Base-by-base conservation (phyloP, 2,113 vertebrate species). In the Addax nasomaculatus region DNA sequence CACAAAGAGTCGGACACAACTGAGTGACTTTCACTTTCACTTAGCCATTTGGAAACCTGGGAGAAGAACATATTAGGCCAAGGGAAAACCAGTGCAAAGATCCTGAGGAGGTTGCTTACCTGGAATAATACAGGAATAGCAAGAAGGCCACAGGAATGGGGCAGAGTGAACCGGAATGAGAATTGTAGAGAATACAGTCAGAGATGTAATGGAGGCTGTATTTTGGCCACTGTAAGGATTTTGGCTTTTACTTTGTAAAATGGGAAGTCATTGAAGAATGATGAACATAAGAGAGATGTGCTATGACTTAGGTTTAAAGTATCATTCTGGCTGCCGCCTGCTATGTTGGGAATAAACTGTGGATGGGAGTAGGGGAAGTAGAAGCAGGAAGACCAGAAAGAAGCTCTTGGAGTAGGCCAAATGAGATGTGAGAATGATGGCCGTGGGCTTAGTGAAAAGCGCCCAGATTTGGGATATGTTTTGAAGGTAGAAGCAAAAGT, bases 341-440 rank as follows among this genome's bases (percentile, higher is more conserved):
- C 58, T 49, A 0, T 49, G 6, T 27, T 55, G 67, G 17, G n/a
- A 86, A 55, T 81, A 62, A 43, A 19, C 33, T 5, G 9, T 55
- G 55, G 1, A 1, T 67, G 2, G 58, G 36, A 45, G 3, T 30
- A 0, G 1, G 17, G 25, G 11, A 88, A n/a, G 76, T 14, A 3
- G 58, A 60, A 89, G 43, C 1, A 36, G 29, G 6, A 30, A 84
- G 17, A 4, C 45, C 27, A 45, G n/a, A 62, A n/a, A 90, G 55
- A 85, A 43, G 19, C 30, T 39, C 11, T 53, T 89, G 25, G 17
- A 88, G 14, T n/a, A 39, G 45, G 30, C 29, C 23, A 51, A 27
- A 36, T 21, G 21, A 53, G 49, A 43, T n/a, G 33, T 29, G 76
- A 81, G 15, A 49, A 33, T 53, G 5, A 21, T 19, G 43, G 19